Percentiles rank a stretch among this genome's conserved stretches.
Evolutionary conservation across 2,888 invertebrate genomes (phyloP).

Genomic region (Iselma pallidipennis): DNA sequence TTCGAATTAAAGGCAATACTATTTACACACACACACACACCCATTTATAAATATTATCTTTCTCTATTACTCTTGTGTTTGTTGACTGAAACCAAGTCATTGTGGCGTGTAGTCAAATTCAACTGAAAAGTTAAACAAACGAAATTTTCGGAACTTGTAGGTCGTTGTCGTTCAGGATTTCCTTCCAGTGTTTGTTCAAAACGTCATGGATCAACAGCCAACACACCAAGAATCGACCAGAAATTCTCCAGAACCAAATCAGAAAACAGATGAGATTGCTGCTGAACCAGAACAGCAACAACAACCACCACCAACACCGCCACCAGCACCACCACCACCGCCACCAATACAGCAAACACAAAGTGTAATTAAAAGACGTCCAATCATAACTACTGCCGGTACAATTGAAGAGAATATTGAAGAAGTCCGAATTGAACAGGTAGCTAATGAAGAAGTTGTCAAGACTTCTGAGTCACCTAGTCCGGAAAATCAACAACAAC

Average conservation of each 20-base stretch:
- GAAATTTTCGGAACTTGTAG: not conserved
- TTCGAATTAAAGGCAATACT: slow-evolving; percentile 6
- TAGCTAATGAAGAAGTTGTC: slow-evolving; percentile 51
- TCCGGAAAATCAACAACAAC: slow-evolving; percentile 3
- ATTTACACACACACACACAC: slow-evolving; percentile 2
- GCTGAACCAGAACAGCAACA: slow-evolving; percentile 11
- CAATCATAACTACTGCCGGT: slow-evolving; percentile 52
- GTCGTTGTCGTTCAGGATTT: not conserved
- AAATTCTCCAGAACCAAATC: slow-evolving; percentile 24
- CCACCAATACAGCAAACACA: slow-evolving; percentile 10
- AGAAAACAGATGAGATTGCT: slow-evolving; percentile 25
- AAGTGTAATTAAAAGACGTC: slow-evolving; percentile 41
- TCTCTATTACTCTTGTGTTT: slow-evolving; percentile 10
- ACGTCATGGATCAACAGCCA: not conserved
- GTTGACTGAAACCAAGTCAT: not conserved
- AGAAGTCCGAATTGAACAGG: slow-evolving; percentile 38
- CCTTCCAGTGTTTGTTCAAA: not conserved
- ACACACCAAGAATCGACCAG: slow-evolving; percentile 13
- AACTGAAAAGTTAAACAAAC: not conserved
- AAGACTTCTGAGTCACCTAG: slow-evolving; percentile 32
- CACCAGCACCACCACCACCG: not conserved
- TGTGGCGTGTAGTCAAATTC: not conserved
- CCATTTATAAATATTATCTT: slow-evolving; percentile 15
- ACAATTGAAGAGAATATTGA: slow-evolving; percentile 48
- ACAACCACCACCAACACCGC: slow-evolving; percentile 1